Base-by-base conservation (phyloP, 1,140 invertebrate genomes). In the Drosophila willistoni region DNA sequence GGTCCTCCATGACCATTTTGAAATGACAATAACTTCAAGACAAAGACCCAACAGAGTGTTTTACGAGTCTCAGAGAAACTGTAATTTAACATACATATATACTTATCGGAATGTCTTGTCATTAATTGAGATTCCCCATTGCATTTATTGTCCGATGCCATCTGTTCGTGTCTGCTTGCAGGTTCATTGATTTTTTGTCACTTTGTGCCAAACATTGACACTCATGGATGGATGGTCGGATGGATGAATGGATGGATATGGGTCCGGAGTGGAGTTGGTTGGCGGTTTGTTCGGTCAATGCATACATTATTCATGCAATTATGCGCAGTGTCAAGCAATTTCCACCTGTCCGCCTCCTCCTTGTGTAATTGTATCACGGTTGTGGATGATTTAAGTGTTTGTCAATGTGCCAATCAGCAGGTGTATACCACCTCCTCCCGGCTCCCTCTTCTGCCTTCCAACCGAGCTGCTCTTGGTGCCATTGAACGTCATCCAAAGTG, bases 301-400 rank as follows among this genome's bases (percentile, higher is more conserved):
- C 44, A 51, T 51, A 51, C 76, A 81, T 81, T 68, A 83, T 82
- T 82, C 68, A 83, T 82, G 81, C 80, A 82, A 82, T 79, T 82
- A 82, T 82, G 75, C 36, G 33, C 66, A 60, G 41, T 59, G 71
- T 64, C 33, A 39, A 14, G 63, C 71, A 65, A 75, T 74, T 74
- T 68, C 56, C 64, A 67, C 67, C 60, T 66, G 64, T 34, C 39
- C 25, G 22, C 39, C 17, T 34, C 9, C 56, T 14, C 34, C 56
- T 39, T 36, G 13, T 59, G 14, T 59, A 59, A 59, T 59, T 59
- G 56, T 59, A 59, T 59, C 56, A 59, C 33, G 29, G 33, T 39
- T 59, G 14, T 25, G 39, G 61, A 25, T 41, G 39, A 33, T 41
- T 64, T 63, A 19, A 33, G 47, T 42, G 14, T n/a, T 25, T 44